Conservation (phyloP, 2,797 vertebrate genomes). For the Gephyroberyx darwinii region DNA sequence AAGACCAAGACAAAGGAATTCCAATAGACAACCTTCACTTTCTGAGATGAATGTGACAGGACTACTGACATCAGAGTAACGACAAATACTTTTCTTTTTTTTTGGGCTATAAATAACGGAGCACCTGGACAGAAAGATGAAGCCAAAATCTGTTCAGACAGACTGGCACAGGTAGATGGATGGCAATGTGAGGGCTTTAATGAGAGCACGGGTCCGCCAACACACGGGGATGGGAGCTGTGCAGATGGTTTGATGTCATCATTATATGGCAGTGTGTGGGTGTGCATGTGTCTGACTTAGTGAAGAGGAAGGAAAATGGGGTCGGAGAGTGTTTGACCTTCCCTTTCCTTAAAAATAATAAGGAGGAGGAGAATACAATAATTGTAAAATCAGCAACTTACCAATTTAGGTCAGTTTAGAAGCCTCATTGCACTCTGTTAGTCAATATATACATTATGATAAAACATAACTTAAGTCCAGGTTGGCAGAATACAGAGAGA, state of each 20-base stretch:
- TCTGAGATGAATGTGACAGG: conserved; percentile 1
- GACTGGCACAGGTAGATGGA: conserved; percentile 62
- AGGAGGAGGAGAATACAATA: no score
- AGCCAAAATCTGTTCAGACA: conserved; percentile 55
- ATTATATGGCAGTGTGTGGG: conserved; percentile 25
- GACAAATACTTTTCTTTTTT: conserved; percentile 33
- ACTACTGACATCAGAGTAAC: conserved; percentile 49
- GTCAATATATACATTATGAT: neutral
- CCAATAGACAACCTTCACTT: neutral
- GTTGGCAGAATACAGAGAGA: neutral
- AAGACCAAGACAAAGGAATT: neutral
- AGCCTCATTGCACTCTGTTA: no score
- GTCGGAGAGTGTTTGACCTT: conserved; percentile 6
- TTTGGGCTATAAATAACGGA: conserved; percentile 64
- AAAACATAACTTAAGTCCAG: neutral
- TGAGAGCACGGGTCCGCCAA: conserved; percentile 53
- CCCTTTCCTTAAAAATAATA: neutral
- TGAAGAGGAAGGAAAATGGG: neutral
- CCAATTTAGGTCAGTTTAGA: no score
- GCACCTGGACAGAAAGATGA: conserved; percentile 65
- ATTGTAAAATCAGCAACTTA: neutral
- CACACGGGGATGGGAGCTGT: conserved; percentile 51
- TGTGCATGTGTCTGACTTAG: conserved; percentile 8
- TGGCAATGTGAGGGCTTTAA: conserved; percentile 61
- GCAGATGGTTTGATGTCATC: conserved; percentile 69